A percentile compares a stretch with the other conserved stretches of the same genome.
Conservation (phyloP, 2,797 vertebrate species). For the Capromys pilorides region DNA sequence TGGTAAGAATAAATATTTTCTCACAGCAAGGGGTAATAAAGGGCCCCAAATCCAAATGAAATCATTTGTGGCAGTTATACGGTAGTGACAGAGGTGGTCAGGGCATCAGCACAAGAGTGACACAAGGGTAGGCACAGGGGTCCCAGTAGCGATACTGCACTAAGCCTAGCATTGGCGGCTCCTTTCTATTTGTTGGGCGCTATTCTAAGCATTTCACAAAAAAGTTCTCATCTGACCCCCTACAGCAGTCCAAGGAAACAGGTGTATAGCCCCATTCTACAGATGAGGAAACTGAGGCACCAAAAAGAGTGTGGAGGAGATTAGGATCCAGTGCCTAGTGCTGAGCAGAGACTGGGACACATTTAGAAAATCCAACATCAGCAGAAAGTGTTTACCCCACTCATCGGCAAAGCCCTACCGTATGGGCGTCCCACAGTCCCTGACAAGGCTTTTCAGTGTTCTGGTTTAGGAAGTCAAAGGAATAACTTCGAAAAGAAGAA, state of each 20-base stretch:
- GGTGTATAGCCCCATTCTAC: background rate
- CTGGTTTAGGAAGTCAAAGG: background rate
- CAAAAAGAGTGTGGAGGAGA: background rate
- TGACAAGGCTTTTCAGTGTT: background rate
- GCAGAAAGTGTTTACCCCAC: background rate
- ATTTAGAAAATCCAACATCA: background rate
- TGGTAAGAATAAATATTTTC: constrained; percentile 19
- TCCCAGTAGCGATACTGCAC: no score
- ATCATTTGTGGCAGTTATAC: background rate
- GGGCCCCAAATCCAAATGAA: background rate
- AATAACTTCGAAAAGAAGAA: background rate
- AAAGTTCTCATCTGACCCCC: background rate
- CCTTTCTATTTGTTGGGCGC: background rate
- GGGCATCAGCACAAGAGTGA: background rate
- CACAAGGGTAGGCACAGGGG: background rate
- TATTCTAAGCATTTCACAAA: background rate
- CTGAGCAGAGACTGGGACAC: background rate
- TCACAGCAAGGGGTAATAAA: background rate
- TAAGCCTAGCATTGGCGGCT: background rate
- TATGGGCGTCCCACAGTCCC: background rate
- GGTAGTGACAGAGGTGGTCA: background rate
- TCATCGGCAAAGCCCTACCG: background rate
- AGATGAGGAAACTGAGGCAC: background rate
- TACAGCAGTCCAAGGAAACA: background rate
- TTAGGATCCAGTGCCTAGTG: background rate